phyloP scores from a whole-genome alignment of 37 sponge, comb jelly and placozoan genomes.

The Cliona cf. orientalis region DNA sequence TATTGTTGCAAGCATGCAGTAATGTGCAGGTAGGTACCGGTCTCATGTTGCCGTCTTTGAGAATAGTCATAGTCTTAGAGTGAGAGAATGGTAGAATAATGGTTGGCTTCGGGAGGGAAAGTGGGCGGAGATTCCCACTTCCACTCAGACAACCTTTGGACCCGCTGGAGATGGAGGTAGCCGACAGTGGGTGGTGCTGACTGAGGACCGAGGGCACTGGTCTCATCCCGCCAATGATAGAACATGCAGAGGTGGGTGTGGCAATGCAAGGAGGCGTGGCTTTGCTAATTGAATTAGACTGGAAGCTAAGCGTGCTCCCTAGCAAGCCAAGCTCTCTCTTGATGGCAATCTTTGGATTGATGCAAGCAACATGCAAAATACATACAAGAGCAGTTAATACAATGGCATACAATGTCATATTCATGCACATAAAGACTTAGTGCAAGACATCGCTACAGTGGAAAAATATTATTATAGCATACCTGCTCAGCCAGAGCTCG shows the following conservation, averaged over 20 bases:
- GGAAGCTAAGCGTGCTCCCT: neutral
- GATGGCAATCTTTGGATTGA: conserved; percentile 14
- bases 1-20: neutral
- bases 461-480: neutral
- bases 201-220: no score
- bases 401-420: neutral
- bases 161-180: neutral
- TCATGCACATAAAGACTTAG: neutral
- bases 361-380: neutral
- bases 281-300: no score
- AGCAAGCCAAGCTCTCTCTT: conserved; percentile 16
- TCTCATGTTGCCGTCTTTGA: conserved; percentile 8
- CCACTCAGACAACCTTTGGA: neutral
- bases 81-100: conserved; percentile 33
- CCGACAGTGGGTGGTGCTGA: neutral
- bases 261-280: neutral
- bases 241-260: no score
- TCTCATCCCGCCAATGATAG: no score
- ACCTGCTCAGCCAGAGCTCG: conserved; percentile 86
- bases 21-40: neutral
- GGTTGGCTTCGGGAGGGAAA: conserved; percentile 53
- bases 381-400: neutral
- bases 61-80: conserved; percentile 8
- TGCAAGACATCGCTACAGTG: neutral
- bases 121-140: conserved; percentile 25